phyloP scores from a whole-genome alignment of 2,797 vertebrate genomes.

The Lophotriccus pileatus region DNA sequence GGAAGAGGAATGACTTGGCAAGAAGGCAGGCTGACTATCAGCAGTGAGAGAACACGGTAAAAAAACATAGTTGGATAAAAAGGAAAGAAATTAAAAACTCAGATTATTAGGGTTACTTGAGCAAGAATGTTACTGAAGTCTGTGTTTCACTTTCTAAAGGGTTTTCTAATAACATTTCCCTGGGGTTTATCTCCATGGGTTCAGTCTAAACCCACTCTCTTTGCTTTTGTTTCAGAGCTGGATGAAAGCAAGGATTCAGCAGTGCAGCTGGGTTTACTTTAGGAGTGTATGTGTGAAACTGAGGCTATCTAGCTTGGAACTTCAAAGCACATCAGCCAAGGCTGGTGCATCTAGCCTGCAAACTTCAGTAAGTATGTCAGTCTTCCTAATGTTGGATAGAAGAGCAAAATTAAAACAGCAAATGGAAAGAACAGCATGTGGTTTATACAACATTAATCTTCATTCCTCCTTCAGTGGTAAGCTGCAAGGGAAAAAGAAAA shows the following conservation, averaged over 20 bases:
- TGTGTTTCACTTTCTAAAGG: not conserved
- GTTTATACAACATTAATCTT: not conserved
- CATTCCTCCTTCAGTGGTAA: not conserved
- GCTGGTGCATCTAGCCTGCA: not conserved
- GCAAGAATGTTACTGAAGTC: not conserved
- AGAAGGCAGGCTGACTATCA: not conserved
- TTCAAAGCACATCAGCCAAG: not conserved
- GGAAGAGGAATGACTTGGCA: not conserved
- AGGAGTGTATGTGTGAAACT: not conserved
- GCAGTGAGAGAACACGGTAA: not conserved
- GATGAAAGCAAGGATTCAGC: slow-evolving; percentile 3
- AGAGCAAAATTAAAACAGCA: not conserved
- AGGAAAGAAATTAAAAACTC: not conserved
- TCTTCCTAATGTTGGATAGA: not conserved
- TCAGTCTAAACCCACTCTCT: not conserved
- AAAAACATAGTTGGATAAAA: not conserved
- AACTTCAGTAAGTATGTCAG: not conserved
- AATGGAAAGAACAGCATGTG: not conserved
- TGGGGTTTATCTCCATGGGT: not conserved
- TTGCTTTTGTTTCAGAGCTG: not conserved
- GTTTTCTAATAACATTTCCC: not conserved
- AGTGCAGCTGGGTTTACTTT: slow-evolving; percentile 28
- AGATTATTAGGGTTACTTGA: not conserved
- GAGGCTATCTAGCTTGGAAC: not conserved
- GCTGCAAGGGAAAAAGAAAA: not conserved